Conservation (phyloP, 2,113 vertebrate species). For the Polypterus senegalus region DNA sequence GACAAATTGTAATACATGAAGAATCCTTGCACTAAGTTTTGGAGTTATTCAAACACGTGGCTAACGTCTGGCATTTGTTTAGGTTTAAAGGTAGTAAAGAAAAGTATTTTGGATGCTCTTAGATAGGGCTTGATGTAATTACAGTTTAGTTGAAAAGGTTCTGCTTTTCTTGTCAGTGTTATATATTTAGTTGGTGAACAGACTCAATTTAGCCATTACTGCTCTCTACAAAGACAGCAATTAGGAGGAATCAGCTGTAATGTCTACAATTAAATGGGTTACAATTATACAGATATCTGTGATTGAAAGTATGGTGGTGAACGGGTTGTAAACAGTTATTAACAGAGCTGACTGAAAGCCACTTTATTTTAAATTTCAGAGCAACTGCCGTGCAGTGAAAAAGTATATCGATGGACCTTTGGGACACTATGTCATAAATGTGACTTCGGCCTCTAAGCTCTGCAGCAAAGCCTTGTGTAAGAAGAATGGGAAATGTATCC, state of each 20-base stretch:
- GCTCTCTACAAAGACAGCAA: not conserved
- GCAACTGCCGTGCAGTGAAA: constrained; percentile 66
- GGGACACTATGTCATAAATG: constrained; percentile 73
- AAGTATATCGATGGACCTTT: constrained; percentile 57
- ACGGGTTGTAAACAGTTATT: not conserved
- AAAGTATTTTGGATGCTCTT: no score
- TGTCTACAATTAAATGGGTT: not conserved
- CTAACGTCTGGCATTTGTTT: no score
- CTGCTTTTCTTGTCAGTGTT: not conserved
- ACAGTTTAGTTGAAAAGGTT: not conserved
- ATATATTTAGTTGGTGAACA: constrained; percentile 6
- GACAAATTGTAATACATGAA: no score
- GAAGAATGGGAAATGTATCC: constrained; percentile 71
- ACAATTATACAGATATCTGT: constrained; percentile 9
- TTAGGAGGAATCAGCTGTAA: not conserved
- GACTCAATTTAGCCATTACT: constrained; percentile 4
- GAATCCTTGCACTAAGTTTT: no score
- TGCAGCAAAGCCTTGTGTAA: constrained; percentile 76
- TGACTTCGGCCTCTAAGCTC: constrained; percentile 73
- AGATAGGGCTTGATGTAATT: not conserved
- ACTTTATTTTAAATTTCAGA: constrained; percentile 38
- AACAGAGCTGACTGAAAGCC: not conserved
- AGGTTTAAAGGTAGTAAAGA: not conserved
- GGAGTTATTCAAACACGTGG: no score
- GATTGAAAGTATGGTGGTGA: not conserved